Evolutionary conservation across 2,888 invertebrate species (phyloP).

Genomic region (Amitus sp.): DNA sequence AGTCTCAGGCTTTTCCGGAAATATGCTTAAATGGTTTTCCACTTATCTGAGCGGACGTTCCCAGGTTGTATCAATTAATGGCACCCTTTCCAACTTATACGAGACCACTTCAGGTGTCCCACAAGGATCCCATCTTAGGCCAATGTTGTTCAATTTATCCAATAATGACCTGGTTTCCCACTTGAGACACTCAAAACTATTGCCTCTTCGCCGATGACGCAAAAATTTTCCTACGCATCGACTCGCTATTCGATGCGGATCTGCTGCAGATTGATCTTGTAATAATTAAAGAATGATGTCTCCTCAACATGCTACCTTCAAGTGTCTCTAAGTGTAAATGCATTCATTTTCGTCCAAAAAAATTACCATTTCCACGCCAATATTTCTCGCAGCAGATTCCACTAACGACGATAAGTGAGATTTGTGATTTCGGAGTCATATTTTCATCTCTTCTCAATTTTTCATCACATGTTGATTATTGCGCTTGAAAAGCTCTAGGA

Average conservation of each 20-base stretch:
- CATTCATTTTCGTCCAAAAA: too few relatives aligned
- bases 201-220: conserved; percentile 5
- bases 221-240: conserved; percentile 3
- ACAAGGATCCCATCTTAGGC: conserved; percentile 8
- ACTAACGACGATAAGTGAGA: neutral
- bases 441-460: neutral
- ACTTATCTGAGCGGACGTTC: too few relatives aligned
- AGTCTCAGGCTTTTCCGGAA: too few relatives aligned
- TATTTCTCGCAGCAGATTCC: neutral
- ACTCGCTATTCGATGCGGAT: too few relatives aligned
- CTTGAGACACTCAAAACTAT: neutral
- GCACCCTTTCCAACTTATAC: neutral
- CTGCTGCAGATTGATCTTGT: too few relatives aligned
- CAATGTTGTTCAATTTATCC: conserved; percentile 4
- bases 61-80: neutral
- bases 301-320: too few relatives aligned
- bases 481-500: neutral
- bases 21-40: too few relatives aligned
- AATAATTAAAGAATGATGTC: too few relatives aligned
- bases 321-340: too few relatives aligned
- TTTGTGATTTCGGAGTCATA: neutral
- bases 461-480: neutral
- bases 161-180: conserved; percentile 5
- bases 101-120: neutral
- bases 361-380: too few relatives aligned